Evolutionary conservation across 2,888 invertebrate species (phyloP), one percentile per base, ranked within the genome.

Genomic region (Miltochrista miniata): DNA sequence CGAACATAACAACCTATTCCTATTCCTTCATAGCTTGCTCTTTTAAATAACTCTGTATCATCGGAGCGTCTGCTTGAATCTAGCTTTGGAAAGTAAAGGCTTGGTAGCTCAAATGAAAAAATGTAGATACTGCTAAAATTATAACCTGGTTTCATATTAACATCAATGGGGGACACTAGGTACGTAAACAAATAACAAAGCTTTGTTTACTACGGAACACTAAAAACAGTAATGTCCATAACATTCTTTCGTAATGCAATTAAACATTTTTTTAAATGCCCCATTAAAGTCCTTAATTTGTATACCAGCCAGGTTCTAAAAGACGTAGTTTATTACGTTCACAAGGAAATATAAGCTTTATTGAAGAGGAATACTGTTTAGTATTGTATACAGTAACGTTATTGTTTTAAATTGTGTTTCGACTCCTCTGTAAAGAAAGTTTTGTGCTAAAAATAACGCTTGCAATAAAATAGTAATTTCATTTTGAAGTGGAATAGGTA

Each of bases 201-300:
- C n/a, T n/a, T n/a, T n/a, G n/a, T n/a, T n/a, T n/a, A n/a, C n/a
- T n/a, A n/a, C n/a, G n/a, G n/a, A n/a, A n/a, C 13, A 18, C 13
- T 50, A 9, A 15, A 37, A 30, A 40, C n/a, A 13, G 13, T n/a
- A n/a, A 24, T 49, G 53, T 81, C 83, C 70, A 70, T 37, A 50
- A 46, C 59, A 72, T 58, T 56, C 64, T 64, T 42, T 50, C 61
- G 41, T 42, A 15, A 44, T 46, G 59, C 79, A 80, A 81, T 80
- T 78, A 80, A 79, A 69, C 64, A 76, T 72, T 76, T 82, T 74
- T 81, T 76, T 74, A 76, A 77, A 73, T 76, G 74, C 70, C 73
- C 70, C 75, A 76, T 79, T 76, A 78, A 72, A 66, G 74, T 72
- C 81, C 75, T 83, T 79, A 77, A 82, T 82, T 83, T 81, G 76